A percentile compares a stretch with the other conserved stretches of the same genome.
These are phyloP conservation scores for Naso thynnoides DNA, from an alignment of 2,797 vertebrate genomes.

Conservation along the genomic window DNA sequence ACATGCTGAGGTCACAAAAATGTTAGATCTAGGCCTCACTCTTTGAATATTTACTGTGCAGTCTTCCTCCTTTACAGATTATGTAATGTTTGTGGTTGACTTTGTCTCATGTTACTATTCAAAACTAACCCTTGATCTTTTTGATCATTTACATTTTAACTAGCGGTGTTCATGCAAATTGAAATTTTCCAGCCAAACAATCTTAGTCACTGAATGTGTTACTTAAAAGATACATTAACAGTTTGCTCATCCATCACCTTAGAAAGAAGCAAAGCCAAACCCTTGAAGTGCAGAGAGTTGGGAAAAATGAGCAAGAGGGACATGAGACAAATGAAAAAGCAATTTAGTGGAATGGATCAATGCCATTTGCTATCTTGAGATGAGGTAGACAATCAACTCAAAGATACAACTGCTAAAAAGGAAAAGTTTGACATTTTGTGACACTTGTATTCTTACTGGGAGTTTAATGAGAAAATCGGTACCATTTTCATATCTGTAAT, in stretches of 20 bases:
- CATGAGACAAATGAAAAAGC: conserved; percentile 38
- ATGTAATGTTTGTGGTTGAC: neutral
- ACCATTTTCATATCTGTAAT: neutral
- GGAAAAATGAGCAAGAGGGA: conserved; percentile 30
- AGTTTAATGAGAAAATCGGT: neutral
- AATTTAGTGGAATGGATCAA: conserved; percentile 19
- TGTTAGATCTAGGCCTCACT: conserved; percentile 21
- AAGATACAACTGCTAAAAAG: neutral
- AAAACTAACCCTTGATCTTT: neutral
- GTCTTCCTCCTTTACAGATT: neutral
- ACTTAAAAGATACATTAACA: conserved; percentile 40
- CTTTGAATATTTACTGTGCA: conserved; percentile 9
- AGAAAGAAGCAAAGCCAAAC: conserved; percentile 43
- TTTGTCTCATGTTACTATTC: neutral
- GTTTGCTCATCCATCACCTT: conserved; percentile 43
- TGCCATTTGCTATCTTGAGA: conserved; percentile 28
- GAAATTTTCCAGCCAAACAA: conserved; percentile 34
- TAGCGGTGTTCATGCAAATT: conserved; percentile 2
- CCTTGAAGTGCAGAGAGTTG: conserved; percentile 31
- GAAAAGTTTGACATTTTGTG: neutral
- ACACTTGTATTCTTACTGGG: neutral
- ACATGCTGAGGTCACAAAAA: conserved; percentile 23
- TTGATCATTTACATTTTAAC: neutral
- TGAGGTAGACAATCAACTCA: neutral
- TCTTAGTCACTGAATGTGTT: conserved; percentile 16